phyloP scores from a whole-genome alignment of 2,113 vertebrate genomes.

The Lycaon pictus region DNA sequence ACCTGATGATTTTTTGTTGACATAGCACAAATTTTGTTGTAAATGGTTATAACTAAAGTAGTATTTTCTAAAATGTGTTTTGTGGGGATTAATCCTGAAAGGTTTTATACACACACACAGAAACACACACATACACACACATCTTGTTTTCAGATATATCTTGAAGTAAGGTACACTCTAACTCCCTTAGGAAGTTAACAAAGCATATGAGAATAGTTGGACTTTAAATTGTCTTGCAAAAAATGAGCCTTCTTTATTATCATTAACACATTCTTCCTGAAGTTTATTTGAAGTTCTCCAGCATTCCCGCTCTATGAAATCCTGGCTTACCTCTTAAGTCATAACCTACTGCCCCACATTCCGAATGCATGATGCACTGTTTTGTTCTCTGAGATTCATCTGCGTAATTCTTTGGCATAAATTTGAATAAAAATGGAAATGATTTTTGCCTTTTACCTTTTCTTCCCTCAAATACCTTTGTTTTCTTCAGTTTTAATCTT shows the following conservation, averaged over 20 bases:
- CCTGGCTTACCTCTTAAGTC: background rate
- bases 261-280: background rate
- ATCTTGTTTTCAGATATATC: background rate
- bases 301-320: background rate
- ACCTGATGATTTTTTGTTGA: background rate
- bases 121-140: background rate
- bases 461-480: background rate
- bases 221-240: background rate
- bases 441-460: background rate
- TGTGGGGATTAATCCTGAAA: background rate
- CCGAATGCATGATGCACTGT: background rate
- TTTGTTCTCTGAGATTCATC: background rate
- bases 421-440: background rate
- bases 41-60: background rate
- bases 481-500: background rate
- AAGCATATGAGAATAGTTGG: background rate
- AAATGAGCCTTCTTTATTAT: background rate
- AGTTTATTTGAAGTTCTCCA: background rate
- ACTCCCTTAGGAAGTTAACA: background rate
- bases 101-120: background rate
- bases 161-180: background rate
- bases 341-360: rapidly evolving
- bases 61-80: constrained; percentile 7
- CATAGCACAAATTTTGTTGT: background rate
- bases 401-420: background rate